These are phyloP conservation scores for Ochropacha duplaris DNA, from an alignment of 2,888 invertebrate species.

Conservation along the genomic window DNA sequence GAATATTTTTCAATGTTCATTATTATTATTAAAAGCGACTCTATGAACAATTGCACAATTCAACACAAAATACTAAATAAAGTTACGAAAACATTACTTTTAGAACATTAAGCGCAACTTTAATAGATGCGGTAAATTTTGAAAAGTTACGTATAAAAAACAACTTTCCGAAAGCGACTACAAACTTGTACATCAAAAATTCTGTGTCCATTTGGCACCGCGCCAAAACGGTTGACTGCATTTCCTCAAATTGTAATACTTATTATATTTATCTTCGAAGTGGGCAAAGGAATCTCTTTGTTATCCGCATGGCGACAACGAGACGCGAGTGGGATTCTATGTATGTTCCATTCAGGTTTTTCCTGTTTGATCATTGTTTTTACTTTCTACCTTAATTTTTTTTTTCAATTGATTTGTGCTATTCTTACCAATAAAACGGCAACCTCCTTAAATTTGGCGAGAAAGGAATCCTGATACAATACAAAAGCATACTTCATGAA, in stretches of 20 bases:
- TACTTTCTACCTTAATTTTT: no score
- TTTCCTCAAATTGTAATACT: neutral
- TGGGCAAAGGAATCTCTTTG: neutral
- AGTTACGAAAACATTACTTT: neutral
- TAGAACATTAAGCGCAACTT: neutral
- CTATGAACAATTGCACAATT: neutral
- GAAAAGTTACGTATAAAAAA: neutral
- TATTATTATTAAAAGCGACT: neutral
- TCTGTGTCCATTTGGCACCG: constrained; percentile 1
- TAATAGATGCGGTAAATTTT: neutral
- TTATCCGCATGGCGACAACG: neutral
- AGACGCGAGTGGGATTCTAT: neutral
- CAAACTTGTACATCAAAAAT: constrained; percentile 1
- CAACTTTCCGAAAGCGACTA: neutral
- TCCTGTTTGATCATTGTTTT: neutral
- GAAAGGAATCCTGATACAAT: no score
- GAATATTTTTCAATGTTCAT: no score
- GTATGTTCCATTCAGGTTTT: neutral
- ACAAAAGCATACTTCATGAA: no score
- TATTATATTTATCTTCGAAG: neutral
- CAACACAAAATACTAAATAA: neutral
- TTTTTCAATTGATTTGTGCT: no score
- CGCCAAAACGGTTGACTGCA: constrained; percentile 3
- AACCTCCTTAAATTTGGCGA: no score
- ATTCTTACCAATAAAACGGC: no score